Evolutionary conservation across 1,140 invertebrate genomes (phyloP), one percentile per base, ranked within the genome.

Genomic region (Vanessa tameamea): DNA sequence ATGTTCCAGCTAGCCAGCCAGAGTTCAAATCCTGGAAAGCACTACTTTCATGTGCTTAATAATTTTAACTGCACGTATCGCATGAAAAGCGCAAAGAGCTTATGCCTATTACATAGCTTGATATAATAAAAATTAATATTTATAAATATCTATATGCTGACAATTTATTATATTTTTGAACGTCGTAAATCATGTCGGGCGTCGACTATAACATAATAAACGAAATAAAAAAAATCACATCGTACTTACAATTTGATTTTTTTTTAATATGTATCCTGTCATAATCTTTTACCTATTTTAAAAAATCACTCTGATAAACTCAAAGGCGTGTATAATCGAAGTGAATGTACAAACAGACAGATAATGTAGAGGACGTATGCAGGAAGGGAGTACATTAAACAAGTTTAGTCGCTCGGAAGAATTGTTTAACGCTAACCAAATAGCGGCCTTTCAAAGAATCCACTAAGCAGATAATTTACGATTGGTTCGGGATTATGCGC

Each of bases 401-500:
- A 76, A 76, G 84, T 72, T 78, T 72, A 90, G 83, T 92, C 90
- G 82, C 73, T 89, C 83, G 89, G 88, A 92, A 92, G 84, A 87
- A 91, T 90, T 90, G 87, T 87, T 92, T 91, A 91, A 89, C 90
- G 82, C 88, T 90, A 87, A 78, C 90, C 87, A 91, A 91, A 91
- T 87, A 92, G 82, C 84, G 87, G 85, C 80, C 82, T 81, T 83
- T 78, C 75, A 63, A 78, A 78, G 82, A 82, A 87, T 79, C 81
- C 81, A 87, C 85, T 90, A 90, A 92, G 87, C 89, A 91, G 87
- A 92, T 92, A 87, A 91, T 88, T 90, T 87, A 75, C 76, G 78
- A 87, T 87, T 81, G 83, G 85, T 77, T 77, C 77, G 65, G 80
- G 68, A 76, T 72, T 79, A 63, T 88, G 83, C 87, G 77, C 87